These are phyloP conservation scores for Villa cingulata DNA, from an alignment of 2,888 invertebrate genomes.

Conservation along the genomic window DNA sequence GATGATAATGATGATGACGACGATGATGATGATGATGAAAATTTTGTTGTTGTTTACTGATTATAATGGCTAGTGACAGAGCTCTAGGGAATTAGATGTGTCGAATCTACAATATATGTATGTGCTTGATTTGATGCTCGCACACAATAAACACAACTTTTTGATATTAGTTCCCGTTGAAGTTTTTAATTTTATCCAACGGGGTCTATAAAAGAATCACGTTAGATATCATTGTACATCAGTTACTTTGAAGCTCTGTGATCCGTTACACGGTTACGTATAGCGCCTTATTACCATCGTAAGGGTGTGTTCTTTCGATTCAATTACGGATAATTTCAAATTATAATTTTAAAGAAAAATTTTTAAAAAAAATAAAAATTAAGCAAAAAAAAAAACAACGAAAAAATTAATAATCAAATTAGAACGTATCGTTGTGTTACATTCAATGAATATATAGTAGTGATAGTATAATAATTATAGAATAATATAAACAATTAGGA, in stretches of 20 bases:
- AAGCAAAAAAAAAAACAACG: too few relatives aligned
- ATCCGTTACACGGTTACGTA: slow-evolving; percentile 15
- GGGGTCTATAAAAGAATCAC: slow-evolving; percentile 34
- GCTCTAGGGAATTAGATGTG: not conserved
- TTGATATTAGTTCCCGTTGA: slow-evolving; percentile 7
- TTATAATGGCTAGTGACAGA: not conserved
- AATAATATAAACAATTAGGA: not conserved
- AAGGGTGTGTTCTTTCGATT: not conserved
- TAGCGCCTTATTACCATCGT: slow-evolving; percentile 31
- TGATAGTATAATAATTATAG: not conserved
- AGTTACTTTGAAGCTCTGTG: slow-evolving; percentile 39
- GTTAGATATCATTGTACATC: slow-evolving; percentile 33
- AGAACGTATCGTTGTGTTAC: not conserved
- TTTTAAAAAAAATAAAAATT: not conserved
- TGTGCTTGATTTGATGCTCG: not conserved
- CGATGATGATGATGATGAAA: too few relatives aligned
- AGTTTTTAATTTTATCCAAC: slow-evolving; percentile 6
- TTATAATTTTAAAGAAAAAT: not conserved
- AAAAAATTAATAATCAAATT: too few relatives aligned
- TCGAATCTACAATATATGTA: too few relatives aligned
- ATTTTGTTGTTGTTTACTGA: too few relatives aligned
- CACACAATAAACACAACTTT: slow-evolving; percentile 4
- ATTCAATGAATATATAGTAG: not conserved
- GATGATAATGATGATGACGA: too few relatives aligned
- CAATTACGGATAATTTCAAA: not conserved